Base-by-base conservation (phyloP, 2,888 invertebrate genomes). In the Chrysolina americana region DNA sequence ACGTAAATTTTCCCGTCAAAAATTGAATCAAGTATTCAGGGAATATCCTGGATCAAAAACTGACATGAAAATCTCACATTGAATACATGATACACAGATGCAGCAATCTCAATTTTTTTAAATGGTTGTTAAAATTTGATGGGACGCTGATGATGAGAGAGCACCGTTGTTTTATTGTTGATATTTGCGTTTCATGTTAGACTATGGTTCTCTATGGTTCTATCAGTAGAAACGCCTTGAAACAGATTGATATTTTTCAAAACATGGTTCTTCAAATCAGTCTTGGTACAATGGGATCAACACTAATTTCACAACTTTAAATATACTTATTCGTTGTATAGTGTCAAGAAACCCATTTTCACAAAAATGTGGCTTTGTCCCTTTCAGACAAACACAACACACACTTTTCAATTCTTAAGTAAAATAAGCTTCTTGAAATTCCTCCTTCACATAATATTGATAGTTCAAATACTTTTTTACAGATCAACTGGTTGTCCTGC, bases 131-230 rank as follows among this genome's bases (percentile, higher is more conserved):
- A 62, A 23, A 62, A 62, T 10, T 36, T 23, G 28, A 15, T 62
- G 48, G 48, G 66, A 50, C 10, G 66, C 66, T 15, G 66, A 66
- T 21, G 48, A 21, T 15, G 48, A 66, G 23, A 66, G 5, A 48
- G 66, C 48, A 9, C 28, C 50, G 17, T 21, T 48, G 28, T 66
- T 66, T 66, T 66, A 66, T 66, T 21, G 68, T 6, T 23, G 48
- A 9, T 53, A 53, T 50, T 13, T 68, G n/a, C 13, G 68, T 8
- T 68, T n/a, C 13, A 68, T 68, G 10, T n/a, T 68, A 10, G 68
- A 68, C 21, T 68, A 50, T 9, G 68, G 68, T 53, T 50, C 36
- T 68, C n/a, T 68, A 68, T 53, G 68, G 68, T n/a, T 53, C 50
- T 41, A 56, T 56, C 10, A 28, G 19, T 28, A 68, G 53, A 4